phyloP scores from a whole-genome alignment of 2,888 invertebrate species.

The Eudasyphora cyanicolor region DNA sequence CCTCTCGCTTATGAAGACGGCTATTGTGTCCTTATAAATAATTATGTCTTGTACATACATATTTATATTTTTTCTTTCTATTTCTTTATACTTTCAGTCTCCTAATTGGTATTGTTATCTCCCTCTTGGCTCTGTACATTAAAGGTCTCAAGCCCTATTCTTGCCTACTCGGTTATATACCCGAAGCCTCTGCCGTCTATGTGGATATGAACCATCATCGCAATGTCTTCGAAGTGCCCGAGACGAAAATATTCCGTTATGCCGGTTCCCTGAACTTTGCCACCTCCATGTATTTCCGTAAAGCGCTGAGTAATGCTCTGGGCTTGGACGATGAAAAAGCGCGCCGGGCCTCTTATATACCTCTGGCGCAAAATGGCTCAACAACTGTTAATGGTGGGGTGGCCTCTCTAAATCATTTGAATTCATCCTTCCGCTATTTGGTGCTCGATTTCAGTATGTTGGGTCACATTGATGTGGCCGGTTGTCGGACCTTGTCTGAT shows the following conservation, averaged over 20 bases:
- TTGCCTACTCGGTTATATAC: slow-evolving; percentile 83
- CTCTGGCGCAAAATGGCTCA: slow-evolving; percentile 67
- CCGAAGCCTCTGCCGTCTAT: slow-evolving; percentile 84
- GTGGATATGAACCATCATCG: slow-evolving; percentile 84
- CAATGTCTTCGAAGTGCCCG: slow-evolving; percentile 83
- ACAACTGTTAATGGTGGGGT: slow-evolving; percentile 43
- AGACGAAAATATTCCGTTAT: slow-evolving; percentile 86
- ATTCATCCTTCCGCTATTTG: slow-evolving; percentile 72
- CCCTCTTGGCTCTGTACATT: slow-evolving; percentile 85
- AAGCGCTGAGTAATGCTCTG: slow-evolving; percentile 81
- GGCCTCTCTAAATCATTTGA: slow-evolving; percentile 60
- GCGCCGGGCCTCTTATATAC: slow-evolving; percentile 68
- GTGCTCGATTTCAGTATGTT: slow-evolving; percentile 85
- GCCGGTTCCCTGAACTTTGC: slow-evolving; percentile 86
- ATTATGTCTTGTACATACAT: neutral
- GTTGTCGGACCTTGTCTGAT: slow-evolving; percentile 82
- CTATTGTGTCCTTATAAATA: too few species aligned
- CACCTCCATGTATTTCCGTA: slow-evolving; percentile 82
- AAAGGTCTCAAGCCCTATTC: slow-evolving; percentile 84
- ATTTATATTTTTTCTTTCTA: slow-evolving; percentile 16
- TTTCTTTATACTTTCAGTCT: too few species aligned
- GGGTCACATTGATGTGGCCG: slow-evolving; percentile 84
- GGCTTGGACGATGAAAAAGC: slow-evolving; percentile 79
- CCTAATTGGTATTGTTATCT: slow-evolving; percentile 84
- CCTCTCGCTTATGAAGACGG: too few species aligned